Conservation (phyloP, 92 coral and sea anemone species). For the Palythoa heliodiscus region DNA sequence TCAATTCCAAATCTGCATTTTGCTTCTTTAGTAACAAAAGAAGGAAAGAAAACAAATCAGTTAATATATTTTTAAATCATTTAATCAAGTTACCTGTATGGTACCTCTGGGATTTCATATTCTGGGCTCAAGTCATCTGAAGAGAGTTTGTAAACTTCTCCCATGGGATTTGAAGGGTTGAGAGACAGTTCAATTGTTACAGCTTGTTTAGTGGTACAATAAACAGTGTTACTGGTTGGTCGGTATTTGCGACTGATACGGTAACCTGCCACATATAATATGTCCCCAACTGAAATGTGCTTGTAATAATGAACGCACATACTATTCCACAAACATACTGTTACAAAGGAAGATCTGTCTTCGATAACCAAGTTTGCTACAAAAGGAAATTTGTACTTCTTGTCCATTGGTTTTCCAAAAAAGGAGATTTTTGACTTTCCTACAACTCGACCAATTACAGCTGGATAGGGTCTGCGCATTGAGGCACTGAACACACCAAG, state of each 20-base stretch:
- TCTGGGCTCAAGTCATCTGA: conserved; percentile 41
- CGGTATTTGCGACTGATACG: conserved; percentile 56
- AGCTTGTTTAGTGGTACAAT: conserved; percentile 47
- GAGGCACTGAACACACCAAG: conserved; percentile 55
- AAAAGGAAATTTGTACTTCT: conserved; percentile 54
- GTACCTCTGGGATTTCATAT: conserved; percentile 54
- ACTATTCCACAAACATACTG: conserved; percentile 59
- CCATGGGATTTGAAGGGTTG: conserved; percentile 52
- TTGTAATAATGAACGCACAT: conserved; percentile 54
- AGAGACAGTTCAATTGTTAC: conserved; percentile 59
- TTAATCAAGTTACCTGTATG: conserved; percentile 52
- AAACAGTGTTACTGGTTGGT: conserved; percentile 54
- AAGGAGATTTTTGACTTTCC: conserved; percentile 61
- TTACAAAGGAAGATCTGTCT: conserved; percentile 51
- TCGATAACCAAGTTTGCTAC: conserved; percentile 56
- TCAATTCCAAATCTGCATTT: background rate
- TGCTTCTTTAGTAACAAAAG: background rate
- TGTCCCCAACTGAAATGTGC: conserved; percentile 59
- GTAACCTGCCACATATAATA: conserved; percentile 49
- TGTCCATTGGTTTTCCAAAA: conserved; percentile 65
- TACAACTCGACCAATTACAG: conserved; percentile 62
- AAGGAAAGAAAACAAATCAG: background rate
- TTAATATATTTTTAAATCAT: background rate
- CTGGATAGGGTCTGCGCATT: conserved; percentile 59
- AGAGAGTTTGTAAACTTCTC: conserved; percentile 53